These are phyloP conservation scores for Uromys caudimaculatus DNA, from an alignment of 2,797 vertebrate species.

Conservation along the genomic window DNA sequence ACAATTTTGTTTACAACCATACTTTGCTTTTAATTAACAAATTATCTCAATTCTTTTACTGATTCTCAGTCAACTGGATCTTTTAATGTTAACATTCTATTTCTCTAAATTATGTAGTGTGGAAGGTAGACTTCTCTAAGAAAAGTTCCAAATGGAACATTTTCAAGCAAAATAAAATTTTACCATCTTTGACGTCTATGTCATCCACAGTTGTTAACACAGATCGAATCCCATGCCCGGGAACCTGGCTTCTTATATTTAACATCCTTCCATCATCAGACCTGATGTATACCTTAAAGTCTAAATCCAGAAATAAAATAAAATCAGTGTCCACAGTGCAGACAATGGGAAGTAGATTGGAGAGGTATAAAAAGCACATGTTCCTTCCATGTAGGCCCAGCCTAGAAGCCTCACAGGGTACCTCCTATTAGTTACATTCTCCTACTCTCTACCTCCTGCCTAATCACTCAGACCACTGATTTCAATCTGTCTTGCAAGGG, in stretches of 20 bases:
- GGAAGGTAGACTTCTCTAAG: background rate
- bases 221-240: background rate
- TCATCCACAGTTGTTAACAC: background rate
- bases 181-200: background rate
- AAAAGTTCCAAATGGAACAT: background rate
- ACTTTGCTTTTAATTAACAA: background rate
- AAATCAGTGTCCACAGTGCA: background rate
- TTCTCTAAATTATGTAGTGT: constrained; percentile 30
- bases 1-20: background rate
- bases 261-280: background rate
- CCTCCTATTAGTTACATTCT: too few relatives aligned
- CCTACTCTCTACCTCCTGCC: background rate
- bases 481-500: background rate
- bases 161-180: background rate
- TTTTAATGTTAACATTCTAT: background rate
- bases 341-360: background rate
- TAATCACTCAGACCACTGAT: background rate
- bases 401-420: background rate
- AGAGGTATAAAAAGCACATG: background rate
- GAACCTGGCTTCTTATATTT: background rate
- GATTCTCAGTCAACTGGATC: background rate
- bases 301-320: background rate
- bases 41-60: background rate
- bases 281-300: background rate
- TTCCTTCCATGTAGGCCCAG: background rate